These are phyloP conservation scores for Troides oblongomaculatus DNA, from an alignment of 2,888 invertebrate genomes.

Conservation along the genomic window DNA sequence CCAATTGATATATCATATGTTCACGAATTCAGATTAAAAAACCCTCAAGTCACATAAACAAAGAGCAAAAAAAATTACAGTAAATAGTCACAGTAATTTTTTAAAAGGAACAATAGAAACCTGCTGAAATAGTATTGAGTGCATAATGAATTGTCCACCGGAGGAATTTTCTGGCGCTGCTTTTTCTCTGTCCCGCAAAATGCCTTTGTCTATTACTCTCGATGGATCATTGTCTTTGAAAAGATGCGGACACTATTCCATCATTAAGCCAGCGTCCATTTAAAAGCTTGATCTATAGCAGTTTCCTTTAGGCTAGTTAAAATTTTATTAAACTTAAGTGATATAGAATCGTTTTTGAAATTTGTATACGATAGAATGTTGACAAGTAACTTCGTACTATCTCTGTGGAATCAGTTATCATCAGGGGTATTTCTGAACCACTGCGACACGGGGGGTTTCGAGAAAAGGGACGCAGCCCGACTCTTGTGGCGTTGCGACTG, in stretches of 20 bases:
- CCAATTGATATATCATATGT: too few species aligned
- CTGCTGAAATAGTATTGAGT: neutral
- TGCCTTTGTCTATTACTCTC: conserved; percentile 2
- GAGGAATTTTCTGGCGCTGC: neutral
- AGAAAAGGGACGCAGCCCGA: too few species aligned
- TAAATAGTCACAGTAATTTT: neutral
- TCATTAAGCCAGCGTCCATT: neutral
- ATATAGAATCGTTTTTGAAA: too few species aligned
- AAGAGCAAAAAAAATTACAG: too few species aligned
- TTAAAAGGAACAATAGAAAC: neutral
- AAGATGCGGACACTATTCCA: neutral
- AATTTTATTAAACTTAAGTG: neutral
- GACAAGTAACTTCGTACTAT: too few species aligned
- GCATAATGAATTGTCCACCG: neutral
- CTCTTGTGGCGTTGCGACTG: too few species aligned
- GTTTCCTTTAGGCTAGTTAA: neutral
- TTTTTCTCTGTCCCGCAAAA: conserved; percentile 1
- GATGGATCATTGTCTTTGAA: conserved; percentile 4
- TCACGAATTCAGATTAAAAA: too few species aligned
- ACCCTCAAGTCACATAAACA: too few species aligned
- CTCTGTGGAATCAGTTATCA: too few species aligned
- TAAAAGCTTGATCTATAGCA: neutral
- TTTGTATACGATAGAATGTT: too few species aligned
- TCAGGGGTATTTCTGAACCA: too few species aligned
- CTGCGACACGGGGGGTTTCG: too few species aligned